phyloP scores from a whole-genome alignment of 2,797 vertebrate species.

The Hypotaenidia okinawae region DNA sequence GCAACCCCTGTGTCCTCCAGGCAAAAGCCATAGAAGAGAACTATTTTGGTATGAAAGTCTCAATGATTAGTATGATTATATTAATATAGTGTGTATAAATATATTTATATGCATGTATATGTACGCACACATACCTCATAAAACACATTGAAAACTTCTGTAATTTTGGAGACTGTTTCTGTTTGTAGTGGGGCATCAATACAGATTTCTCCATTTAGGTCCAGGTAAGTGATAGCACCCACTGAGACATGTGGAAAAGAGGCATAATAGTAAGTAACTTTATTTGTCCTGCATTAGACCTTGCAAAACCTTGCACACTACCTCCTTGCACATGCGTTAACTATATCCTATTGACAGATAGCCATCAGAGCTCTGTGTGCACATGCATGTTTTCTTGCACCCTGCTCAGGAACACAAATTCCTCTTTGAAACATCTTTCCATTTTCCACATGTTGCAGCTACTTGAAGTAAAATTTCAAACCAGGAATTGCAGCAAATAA shows the following conservation, averaged over 20 bases:
- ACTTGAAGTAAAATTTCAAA: neutral
- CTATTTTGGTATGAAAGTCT: neutral
- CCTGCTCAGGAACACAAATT: neutral
- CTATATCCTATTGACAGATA: neutral
- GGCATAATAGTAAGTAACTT: neutral
- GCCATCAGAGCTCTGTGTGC: neutral
- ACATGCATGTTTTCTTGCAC: rapidly evolving
- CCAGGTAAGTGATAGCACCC: neutral
- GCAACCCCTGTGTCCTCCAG: neutral
- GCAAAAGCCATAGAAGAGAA: neutral
- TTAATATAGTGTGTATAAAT: neutral
- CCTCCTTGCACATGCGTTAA: neutral
- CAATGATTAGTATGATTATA: neutral
- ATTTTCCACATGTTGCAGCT: neutral
- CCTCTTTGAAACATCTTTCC: neutral
- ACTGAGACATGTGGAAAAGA: neutral
- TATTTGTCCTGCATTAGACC: neutral
- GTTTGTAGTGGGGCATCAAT: neutral
- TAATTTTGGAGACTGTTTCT: neutral
- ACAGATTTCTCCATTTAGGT: neutral
- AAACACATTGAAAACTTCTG: neutral
- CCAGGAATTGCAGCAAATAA: neutral
- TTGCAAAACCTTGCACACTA: neutral
- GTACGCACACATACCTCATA: neutral
- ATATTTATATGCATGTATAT: neutral